A percentile compares a stretch with the other conserved stretches of the same genome.
Evolutionary conservation across 2,888 invertebrate genomes (phyloP).

Genomic region (Lycocerus yunnanus): DNA sequence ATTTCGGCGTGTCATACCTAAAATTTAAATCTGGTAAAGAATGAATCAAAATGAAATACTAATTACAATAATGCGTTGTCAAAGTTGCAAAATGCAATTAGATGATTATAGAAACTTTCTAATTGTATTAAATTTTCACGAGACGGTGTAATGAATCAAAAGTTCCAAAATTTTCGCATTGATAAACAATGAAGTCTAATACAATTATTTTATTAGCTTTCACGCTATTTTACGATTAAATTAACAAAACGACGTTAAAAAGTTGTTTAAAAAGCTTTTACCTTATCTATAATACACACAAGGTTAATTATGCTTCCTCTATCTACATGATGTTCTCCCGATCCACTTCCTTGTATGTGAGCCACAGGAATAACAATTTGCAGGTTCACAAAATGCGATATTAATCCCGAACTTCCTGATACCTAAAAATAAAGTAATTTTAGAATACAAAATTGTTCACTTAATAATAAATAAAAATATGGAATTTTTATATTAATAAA

Average conservation of each 20-base stretch:
- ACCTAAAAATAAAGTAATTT: conserved; percentile 64
- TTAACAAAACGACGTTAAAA: background rate
- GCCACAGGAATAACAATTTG: conserved; percentile 89
- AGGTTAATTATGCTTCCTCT: conserved; percentile 87
- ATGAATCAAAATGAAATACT: conserved; percentile 4
- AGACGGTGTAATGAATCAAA: background rate
- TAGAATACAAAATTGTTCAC: background rate
- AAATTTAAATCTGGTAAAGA: background rate
- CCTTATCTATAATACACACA: conserved; percentile 91
- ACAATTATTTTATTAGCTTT: background rate
- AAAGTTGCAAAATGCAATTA: conserved; percentile 19
- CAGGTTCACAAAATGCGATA: conserved; percentile 87
- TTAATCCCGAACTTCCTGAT: conserved; percentile 79
- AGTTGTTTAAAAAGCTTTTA: conserved; percentile 52
- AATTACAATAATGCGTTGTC: conserved; percentile 18
- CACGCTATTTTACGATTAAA: background rate
- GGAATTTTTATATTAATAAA: background rate
- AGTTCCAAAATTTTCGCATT: background rate
- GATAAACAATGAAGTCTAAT: background rate
- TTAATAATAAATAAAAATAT: background rate
- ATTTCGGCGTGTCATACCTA: background rate
- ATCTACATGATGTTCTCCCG: conserved; percentile 88
- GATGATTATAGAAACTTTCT: background rate
- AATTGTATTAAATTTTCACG: background rate
- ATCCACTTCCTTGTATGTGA: conserved; percentile 76